phyloP scores from a whole-genome alignment of 2,888 invertebrate species.

The Leucophenga montana region DNA sequence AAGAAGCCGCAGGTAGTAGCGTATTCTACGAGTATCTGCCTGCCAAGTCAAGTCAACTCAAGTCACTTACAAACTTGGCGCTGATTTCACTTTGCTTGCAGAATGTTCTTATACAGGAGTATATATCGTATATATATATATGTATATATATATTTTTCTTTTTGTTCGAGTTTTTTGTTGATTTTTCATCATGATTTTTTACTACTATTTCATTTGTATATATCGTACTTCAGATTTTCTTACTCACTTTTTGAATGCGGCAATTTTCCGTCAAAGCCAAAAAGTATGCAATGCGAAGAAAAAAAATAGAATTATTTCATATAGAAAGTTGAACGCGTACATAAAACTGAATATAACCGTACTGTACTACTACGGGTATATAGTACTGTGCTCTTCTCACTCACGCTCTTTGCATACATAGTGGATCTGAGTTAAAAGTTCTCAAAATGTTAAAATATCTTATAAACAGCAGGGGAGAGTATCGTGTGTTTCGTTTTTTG shows the following conservation, averaged over 20 bases:
- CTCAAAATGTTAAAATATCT: too few relatives aligned
- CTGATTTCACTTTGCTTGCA: neutral
- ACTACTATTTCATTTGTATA: neutral
- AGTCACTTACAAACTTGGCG: neutral
- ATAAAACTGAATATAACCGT: too few relatives aligned
- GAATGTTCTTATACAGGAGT: neutral
- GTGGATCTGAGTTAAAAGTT: too few relatives aligned
- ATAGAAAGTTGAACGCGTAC: neutral
- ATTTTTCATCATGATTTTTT: neutral
- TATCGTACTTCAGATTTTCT: neutral
- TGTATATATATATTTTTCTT: neutral
- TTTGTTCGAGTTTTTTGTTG: neutral
- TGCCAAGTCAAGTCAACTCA: neutral
- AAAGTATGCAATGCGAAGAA: constrained; percentile 10
- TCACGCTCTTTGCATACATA: neutral
- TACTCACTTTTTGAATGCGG: neutral
- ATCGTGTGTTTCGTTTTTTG: too few relatives aligned
- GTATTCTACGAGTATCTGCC: neutral
- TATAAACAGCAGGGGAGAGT: too few relatives aligned
- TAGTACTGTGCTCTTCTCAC: too few relatives aligned
- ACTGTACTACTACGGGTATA: too few relatives aligned
- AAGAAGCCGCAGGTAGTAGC: constrained; percentile 3
- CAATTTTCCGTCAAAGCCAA: neutral
- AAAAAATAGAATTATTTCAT: neutral
- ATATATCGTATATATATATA: neutral